Conservation (phyloP, 2,113 vertebrate species). For the Bubo blakistoni region DNA sequence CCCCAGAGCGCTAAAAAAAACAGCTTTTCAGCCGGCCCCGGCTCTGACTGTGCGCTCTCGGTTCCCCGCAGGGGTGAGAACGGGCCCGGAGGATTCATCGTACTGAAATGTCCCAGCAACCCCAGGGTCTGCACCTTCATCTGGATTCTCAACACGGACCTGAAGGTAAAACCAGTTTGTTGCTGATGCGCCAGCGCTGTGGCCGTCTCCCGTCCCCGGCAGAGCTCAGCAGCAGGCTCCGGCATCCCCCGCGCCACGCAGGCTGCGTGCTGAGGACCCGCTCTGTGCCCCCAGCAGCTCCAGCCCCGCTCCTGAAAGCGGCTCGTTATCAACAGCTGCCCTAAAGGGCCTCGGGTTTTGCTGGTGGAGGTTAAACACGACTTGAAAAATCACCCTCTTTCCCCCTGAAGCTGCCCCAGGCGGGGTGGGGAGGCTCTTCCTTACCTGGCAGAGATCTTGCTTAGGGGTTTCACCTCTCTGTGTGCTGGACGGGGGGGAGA, state of each 20-base stretch:
- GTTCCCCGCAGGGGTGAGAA: slow-evolving; percentile 86
- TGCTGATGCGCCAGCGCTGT: neutral
- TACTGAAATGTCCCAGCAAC: slow-evolving; percentile 87
- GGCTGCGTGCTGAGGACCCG: neutral
- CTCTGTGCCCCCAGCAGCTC: neutral
- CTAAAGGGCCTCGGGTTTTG: neutral
- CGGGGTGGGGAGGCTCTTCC: neutral
- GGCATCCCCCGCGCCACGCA: rapidly evolving
- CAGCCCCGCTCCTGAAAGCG: rapidly evolving
- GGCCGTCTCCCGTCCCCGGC: neutral
- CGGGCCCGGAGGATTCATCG: slow-evolving; percentile 92
- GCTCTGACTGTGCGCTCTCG: neutral
- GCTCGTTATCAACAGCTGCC: neutral
- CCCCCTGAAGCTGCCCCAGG: neutral
- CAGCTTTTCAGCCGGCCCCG: neutral
- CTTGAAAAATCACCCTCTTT: neutral
- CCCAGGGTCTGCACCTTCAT: slow-evolving; percentile 90
- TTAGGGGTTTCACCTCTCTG: neutral
- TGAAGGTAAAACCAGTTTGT: slow-evolving; percentile 79
- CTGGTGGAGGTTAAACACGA: neutral
- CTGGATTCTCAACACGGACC: slow-evolving; percentile 96
- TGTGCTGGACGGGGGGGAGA: neutral
- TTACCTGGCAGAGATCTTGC: neutral
- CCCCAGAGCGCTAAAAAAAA: neutral
- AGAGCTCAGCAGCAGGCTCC: neutral